A percentile compares a stretch with the other conserved stretches of the same genome.
These are phyloP conservation scores for Nannobrachium achirus DNA, from an alignment of 2,113 vertebrate genomes.

Conservation along the genomic window DNA sequence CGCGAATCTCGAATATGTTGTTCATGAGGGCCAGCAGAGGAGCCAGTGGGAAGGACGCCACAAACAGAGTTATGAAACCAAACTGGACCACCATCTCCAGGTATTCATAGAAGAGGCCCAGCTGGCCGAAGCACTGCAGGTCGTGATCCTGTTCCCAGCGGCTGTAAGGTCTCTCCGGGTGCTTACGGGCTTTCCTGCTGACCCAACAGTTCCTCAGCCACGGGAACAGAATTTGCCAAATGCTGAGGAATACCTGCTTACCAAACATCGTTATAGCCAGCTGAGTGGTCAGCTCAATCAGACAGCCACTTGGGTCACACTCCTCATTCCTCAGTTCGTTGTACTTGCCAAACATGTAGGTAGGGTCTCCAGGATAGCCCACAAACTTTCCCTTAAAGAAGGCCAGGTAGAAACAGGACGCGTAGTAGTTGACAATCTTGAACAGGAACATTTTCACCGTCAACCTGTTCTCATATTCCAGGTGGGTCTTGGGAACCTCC, in stretches of 20 bases:
- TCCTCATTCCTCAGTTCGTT: constrained; percentile 92
- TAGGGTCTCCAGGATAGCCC: constrained; percentile 90
- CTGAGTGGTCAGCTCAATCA: constrained; percentile 95
- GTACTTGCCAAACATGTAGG: constrained; percentile 86
- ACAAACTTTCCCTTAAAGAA: constrained; percentile 99
- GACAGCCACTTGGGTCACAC: constrained; percentile 95
- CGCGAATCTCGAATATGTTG: constrained; percentile 93
- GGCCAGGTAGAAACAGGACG: constrained; percentile 97
- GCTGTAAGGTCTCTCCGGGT: constrained; percentile 93
- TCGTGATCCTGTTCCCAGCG: constrained; percentile 98
- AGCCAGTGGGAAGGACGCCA: constrained; percentile 97
- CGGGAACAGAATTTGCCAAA: constrained; percentile 95
- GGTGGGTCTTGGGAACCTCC: constrained; percentile 95
- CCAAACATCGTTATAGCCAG: constrained; percentile 96
- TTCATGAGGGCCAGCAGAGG: constrained; percentile 94
- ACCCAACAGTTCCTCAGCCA: constrained; percentile 97
- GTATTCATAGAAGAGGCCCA: constrained; percentile 96
- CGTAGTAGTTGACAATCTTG: constrained; percentile 99
- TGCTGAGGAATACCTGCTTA: constrained; percentile 94
- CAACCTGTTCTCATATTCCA: constrained; percentile 97
- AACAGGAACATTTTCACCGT: constrained; percentile 99
- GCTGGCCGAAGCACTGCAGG: constrained; percentile 87
- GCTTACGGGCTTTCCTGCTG: constrained; percentile 86
- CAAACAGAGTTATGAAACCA: constrained; percentile 97
- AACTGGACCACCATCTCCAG: constrained; percentile 99